Base-by-base conservation (phyloP, 1,140 invertebrate genomes). In the Callitettix versicolor region DNA sequence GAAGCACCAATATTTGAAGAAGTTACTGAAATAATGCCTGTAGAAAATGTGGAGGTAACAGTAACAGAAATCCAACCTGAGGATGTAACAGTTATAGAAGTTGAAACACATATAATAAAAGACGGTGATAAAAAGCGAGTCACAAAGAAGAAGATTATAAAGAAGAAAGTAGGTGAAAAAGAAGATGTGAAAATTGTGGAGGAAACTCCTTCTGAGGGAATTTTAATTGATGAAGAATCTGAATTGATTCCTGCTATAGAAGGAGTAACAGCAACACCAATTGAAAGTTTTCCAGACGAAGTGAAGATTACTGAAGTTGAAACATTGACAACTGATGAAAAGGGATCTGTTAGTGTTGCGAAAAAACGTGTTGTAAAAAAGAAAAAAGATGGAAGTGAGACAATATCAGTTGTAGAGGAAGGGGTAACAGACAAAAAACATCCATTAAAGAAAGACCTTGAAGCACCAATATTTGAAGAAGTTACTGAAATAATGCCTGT, bases 121-220 rank as follows among this genome's bases (percentile, higher is more conserved):
- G 52, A 54, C n/a, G 43, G 53, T 43, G 58, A 51, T 34, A 46
- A 18, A 17, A 57, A 41, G 59, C 67, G 52, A 58, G 63, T 15
- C 59, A 57, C 59, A n/a, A 68, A 70, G 41, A 68, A 36, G 61
- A 66, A 61, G 58, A 61, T 15, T 42, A 57, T 22, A 52, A 63
- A 44, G 63, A 50, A 22, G 5, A 41, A 58, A 12, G 57, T 52
- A 30, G 56, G 57, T 15, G 61, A 51, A n/a, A 53, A 55, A 42
- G 61, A 62, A 51, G 38, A 20, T 5, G 50, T 60, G 4, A 73
- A 68, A 6, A 71, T 62, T 43, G 17, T 51, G 14, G 47, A 56
- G 30, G 46, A 63, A 51, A 55, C 42, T 9, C 59, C 57, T 3
- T 15, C 14, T 22, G 52, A 56, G 53, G 52, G 43, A 7, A 36